These are phyloP conservation scores for Amorpha juglandis DNA, from an alignment of 2,888 invertebrate species.

Conservation along the genomic window DNA sequence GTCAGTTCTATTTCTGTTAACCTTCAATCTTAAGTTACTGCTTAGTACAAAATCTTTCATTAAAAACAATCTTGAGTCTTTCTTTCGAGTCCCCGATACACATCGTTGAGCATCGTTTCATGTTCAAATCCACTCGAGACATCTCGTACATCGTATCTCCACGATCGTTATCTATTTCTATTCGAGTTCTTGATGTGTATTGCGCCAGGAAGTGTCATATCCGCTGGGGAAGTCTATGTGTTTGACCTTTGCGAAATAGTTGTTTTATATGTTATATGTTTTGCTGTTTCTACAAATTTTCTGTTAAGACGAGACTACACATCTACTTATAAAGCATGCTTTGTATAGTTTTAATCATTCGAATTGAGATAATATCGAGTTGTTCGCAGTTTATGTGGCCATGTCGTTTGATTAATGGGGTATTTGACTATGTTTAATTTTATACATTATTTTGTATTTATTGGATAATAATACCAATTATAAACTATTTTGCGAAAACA, in stretches of 20 bases:
- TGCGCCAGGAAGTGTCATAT: constrained; percentile 14
- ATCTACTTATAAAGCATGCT: too few relatives aligned
- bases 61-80: not conserved
- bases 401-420: too few relatives aligned
- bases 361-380: too few relatives aligned
- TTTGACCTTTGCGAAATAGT: not conserved
- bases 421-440: too few relatives aligned
- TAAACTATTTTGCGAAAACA: too few relatives aligned
- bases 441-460: too few relatives aligned
- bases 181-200: not conserved
- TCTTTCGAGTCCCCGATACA: not conserved
- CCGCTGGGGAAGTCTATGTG: not conserved
- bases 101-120: not conserved
- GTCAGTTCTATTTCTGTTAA: not conserved
- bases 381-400: too few relatives aligned
- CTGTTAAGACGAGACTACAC: too few relatives aligned
- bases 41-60: not conserved
- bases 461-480: too few relatives aligned
- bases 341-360: too few relatives aligned
- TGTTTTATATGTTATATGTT: not conserved
- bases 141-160: not conserved
- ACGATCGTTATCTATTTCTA: constrained; percentile 14
- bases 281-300: too few relatives aligned
- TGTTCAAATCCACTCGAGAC: constrained; percentile 3
- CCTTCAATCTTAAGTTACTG: not conserved